A percentile compares a stretch with the other conserved stretches of the same genome.
phyloP scores from a whole-genome alignment of 64 coral and sea anemone genomes.

The Montipora foliosa region DNA sequence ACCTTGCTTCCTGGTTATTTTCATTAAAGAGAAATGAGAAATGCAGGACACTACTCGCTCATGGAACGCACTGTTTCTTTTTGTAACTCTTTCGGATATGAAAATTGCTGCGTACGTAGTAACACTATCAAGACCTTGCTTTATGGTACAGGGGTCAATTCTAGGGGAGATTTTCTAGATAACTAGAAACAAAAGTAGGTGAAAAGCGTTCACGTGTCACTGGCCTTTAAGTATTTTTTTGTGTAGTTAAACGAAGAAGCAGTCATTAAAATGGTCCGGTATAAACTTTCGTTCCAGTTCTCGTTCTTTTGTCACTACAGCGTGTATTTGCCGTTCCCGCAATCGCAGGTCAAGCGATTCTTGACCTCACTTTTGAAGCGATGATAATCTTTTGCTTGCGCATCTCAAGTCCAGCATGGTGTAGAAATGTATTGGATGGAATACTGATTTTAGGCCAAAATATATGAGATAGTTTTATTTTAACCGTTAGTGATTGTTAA shows the following conservation, averaged over 20 bases:
- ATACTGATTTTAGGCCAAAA: neutral
- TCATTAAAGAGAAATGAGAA: no score
- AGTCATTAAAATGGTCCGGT: neutral
- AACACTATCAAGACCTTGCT: no score
- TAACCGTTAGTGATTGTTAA: neutral
- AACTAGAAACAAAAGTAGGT: no score
- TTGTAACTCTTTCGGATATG: no score
- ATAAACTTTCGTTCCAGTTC: neutral
- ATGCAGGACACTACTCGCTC: no score
- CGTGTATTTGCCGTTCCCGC: neutral
- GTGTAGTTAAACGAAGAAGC: neutral
- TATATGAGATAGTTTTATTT: neutral
- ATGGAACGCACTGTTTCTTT: no score
- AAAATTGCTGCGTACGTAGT: no score
- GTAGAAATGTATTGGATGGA: neutral
- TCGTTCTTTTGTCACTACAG: neutral
- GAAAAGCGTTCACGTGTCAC: no score
- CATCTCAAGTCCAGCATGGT: slow-evolving; percentile 3
- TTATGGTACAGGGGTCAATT: no score
- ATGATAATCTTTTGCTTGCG: slow-evolving; percentile 42
- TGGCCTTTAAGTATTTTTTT: no score
- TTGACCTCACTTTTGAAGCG: slow-evolving; percentile 29
- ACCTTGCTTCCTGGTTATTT: no score
- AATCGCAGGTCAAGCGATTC: slow-evolving; percentile 11
- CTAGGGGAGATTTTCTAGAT: no score